phyloP scores from a whole-genome alignment of 2,113 vertebrate species.

The Monarcha castaneiventris region DNA sequence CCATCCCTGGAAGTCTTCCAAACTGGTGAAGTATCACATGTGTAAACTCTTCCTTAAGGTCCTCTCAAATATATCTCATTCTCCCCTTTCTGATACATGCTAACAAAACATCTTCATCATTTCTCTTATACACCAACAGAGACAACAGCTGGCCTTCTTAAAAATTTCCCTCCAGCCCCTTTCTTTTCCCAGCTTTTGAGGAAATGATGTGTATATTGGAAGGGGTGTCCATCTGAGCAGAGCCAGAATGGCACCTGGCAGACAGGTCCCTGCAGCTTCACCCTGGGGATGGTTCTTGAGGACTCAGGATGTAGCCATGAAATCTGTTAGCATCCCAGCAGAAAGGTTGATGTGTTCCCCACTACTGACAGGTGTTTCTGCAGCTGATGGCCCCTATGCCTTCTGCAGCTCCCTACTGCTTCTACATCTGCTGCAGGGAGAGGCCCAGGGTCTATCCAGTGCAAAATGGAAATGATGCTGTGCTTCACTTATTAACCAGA shows the following conservation, averaged over 20 bases:
- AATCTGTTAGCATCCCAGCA: background rate
- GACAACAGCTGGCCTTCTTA: background rate
- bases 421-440: background rate
- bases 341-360: background rate
- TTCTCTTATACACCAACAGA: background rate
- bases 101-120: background rate
- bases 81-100: background rate
- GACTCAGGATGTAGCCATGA: background rate
- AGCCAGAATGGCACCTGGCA: background rate
- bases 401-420: background rate
- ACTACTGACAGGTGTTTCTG: background rate
- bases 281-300: background rate
- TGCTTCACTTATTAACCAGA: background rate
- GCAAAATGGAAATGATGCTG: accelerated
- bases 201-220: background rate
- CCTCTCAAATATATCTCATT: background rate
- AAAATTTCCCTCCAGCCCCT: background rate
- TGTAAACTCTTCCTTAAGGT: background rate
- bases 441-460: background rate
- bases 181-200: background rate
- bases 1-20: background rate
- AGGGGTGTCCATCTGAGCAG: background rate
- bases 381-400: background rate
- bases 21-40: background rate
- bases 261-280: background rate